These are phyloP conservation scores for Blastobasis adustella DNA, from an alignment of 2,888 invertebrate genomes.

Conservation along the genomic window DNA sequence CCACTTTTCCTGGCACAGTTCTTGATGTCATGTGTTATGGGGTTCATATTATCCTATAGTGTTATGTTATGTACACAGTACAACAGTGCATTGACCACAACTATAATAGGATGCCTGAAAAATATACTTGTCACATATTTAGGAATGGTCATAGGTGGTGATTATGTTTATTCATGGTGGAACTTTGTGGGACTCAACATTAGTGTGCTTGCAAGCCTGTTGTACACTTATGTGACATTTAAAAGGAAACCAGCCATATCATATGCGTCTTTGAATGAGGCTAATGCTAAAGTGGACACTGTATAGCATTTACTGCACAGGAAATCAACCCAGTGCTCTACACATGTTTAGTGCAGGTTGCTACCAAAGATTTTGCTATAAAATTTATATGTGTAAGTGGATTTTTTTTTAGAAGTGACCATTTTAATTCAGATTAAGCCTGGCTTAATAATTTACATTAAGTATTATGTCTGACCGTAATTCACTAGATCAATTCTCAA, in stretches of 20 bases:
- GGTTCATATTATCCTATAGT: slow-evolving; percentile 95
- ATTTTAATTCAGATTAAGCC: not conserved
- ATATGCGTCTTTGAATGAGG: slow-evolving; percentile 40
- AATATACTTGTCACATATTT: slow-evolving; percentile 98
- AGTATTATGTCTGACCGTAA: too few species aligned
- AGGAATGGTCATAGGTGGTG: slow-evolving; percentile 98
- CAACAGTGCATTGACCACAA: slow-evolving; percentile 99
- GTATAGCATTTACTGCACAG: slow-evolving; percentile 42
- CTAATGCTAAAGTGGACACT: slow-evolving; percentile 51
- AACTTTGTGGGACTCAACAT: slow-evolving; percentile 98
- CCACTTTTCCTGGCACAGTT: slow-evolving; percentile 87
- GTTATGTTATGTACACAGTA: slow-evolving; percentile 96
- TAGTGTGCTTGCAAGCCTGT: slow-evolving; percentile 89
- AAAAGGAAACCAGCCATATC: slow-evolving; percentile 69
- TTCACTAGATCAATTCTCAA: too few species aligned
- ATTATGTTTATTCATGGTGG: slow-evolving; percentile 94
- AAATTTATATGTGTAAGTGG: not conserved
- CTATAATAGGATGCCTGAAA: slow-evolving; percentile 98
- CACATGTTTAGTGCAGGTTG: slow-evolving; percentile 30
- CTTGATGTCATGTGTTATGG: slow-evolving; percentile 94
- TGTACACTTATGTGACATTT: slow-evolving; percentile 92
- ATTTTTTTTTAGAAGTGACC: not conserved
- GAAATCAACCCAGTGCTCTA: slow-evolving; percentile 32
- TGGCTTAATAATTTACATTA: not conserved
- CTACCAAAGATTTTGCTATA: slow-evolving; percentile 45